Evolutionary conservation across 2,888 invertebrate genomes (phyloP), one percentile per base, ranked within the genome.

Genomic region (Timandra comae): DNA sequence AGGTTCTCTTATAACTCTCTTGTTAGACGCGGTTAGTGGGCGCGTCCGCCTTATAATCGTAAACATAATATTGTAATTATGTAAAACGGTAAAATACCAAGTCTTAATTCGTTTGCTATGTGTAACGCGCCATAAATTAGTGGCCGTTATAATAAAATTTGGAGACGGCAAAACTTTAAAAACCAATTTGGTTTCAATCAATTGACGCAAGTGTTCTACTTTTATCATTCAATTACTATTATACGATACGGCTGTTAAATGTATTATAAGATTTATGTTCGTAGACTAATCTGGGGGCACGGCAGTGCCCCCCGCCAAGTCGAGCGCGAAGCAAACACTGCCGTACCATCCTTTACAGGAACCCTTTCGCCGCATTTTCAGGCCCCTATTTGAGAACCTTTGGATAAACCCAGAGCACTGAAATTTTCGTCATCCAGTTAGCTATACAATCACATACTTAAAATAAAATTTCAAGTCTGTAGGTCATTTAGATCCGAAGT

Each of bases 51-150:
- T 58, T 54, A 50, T 51, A 66, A 68, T 69, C 70, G 63, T 75
- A 73, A 72, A 76, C 73, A 78, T 80, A 79, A 79, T 78, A 79
- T 78, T 72, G 77, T 82, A 79, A 81, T 81, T 79, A 80, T 77
- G 70, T 77, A 75, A 80, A 80, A 75, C 79, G 78, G 73, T 78
- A 77, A 75, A 80, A 78, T 73, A 60, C 54, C 62, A 62, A 66
- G 63, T 64, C 68, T 38, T 58, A 70, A 78, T 77, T 69, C 68
- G 72, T 70, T 80, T 63, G 68, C 70, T 76, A 79, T 79, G 66
- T 76, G 73, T 77, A 80, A 77, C 75, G 74, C 71, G 79, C 78
- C 73, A 76, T 77, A 80, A 73, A 67, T 75, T 80, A 79, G 73
- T 76, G 65, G 63, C 61, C 60, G 63, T 69, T 71, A 72, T 74